Conservation (phyloP, 2,797 vertebrate species). For the Otolemur crassicaudatus region DNA sequence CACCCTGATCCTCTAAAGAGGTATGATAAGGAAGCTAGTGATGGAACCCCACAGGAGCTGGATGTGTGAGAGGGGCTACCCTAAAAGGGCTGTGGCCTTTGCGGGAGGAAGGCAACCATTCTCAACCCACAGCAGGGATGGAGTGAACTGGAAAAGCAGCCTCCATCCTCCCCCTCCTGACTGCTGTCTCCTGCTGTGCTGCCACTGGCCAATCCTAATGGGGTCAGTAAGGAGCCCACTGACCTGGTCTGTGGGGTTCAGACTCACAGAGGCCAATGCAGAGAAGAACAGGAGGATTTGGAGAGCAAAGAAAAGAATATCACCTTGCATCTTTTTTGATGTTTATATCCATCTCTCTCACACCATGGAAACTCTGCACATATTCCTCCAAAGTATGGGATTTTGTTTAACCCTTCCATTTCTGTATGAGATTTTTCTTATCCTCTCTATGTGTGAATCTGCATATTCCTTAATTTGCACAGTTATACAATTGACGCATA, state of each 20-base stretch:
- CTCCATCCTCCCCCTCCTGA: neutral
- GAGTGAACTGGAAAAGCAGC: accelerated
- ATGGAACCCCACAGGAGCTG: neutral
- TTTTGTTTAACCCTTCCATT: neutral
- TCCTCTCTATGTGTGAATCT: neutral
- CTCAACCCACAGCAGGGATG: neutral
- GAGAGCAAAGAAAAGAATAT: neutral
- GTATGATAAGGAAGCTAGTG: neutral
- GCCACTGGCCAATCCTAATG: neutral
- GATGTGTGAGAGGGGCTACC: neutral
- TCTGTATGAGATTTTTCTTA: neutral
- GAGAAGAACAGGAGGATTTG: neutral
- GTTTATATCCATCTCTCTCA: neutral
- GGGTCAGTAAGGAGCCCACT: neutral
- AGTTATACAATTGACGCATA: neutral
- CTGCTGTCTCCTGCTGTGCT: neutral
- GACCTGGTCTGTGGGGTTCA: neutral
- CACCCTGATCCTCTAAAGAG: too few species aligned
- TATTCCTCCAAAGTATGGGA: neutral
- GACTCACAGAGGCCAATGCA: neutral
- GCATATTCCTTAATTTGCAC: neutral
- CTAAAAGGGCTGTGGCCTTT: neutral
- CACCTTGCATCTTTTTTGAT: neutral
- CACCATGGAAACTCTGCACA: neutral
- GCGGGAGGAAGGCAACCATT: neutral